Evolutionary conservation across 2,797 vertebrate species (phyloP).

Genomic region (Molothrus aeneus): DNA sequence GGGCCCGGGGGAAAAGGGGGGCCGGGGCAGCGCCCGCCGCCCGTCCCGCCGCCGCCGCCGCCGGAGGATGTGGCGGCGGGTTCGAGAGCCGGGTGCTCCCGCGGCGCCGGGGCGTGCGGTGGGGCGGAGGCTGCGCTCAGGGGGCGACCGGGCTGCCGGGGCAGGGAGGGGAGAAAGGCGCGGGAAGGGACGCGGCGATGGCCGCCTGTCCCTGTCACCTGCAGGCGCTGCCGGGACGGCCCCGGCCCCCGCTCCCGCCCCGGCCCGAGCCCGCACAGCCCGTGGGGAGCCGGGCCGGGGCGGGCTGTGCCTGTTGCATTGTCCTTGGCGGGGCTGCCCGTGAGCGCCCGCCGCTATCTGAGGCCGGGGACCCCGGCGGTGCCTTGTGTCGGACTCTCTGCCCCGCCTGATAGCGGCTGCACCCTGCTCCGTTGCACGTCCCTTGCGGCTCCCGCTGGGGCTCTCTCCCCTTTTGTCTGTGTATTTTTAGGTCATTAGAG

Average conservation of each 20-base stretch:
- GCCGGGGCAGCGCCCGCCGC: too few species aligned
- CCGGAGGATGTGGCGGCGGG: neutral
- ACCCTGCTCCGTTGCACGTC: conserved; percentile 62
- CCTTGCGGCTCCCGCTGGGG: conserved; percentile 19
- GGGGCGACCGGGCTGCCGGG: neutral
- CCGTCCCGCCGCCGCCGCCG: neutral
- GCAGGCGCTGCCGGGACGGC: neutral
- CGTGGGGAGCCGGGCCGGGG: neutral
- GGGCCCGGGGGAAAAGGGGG: neutral
- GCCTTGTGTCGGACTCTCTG: conserved; percentile 18
- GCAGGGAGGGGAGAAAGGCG: conserved; percentile 25
- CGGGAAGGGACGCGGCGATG: neutral
- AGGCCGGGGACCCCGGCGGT: conserved; percentile 1
- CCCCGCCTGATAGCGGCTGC: conserved; percentile 21
- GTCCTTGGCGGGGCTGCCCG: neutral
- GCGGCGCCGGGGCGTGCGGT: neutral
- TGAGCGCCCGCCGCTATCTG: neutral
- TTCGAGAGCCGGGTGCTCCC: neutral
- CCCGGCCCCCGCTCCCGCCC: neutral
- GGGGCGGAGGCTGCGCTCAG: conserved; percentile 9
- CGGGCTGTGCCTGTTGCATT: conserved; percentile 24
- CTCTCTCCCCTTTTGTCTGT: conserved; percentile 56
- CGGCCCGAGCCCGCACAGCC: neutral
- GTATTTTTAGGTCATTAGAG: conserved; percentile 78
- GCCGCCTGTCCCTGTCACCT: conserved; percentile 19